Base-by-base conservation (phyloP, 2,888 invertebrate species). In the Hirtodrosophila duncani region DNA sequence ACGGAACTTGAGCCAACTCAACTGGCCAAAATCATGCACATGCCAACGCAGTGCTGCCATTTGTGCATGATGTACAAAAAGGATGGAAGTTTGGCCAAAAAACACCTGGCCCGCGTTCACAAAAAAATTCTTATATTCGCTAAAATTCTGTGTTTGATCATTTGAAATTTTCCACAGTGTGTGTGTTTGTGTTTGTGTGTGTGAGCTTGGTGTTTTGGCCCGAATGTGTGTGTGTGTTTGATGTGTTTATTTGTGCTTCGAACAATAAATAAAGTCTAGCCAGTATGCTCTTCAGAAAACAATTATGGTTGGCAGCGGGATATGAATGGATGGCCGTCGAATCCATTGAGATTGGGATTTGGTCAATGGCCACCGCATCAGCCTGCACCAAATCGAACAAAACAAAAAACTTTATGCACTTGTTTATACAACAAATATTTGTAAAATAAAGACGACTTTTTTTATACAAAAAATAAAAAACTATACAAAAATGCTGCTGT, bases 201-300 rank as follows among this genome's bases (percentile, higher is more conserved):
- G 7, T 17, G 11, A 30, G n/a, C n/a, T n/a, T n/a, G n/a, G 21
- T 27, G 14, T 20, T 26, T 26, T 21, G 16, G 9, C 11, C 16
- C 23, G 9, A 10, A 26, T 53, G 24, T 46, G 36, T 45, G 48
- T 42, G 4, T 23, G 34, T 23, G 31, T 29, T 33, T 39, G 38
- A 31, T 42, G 4, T 23, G 34, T 23, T 27, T 29, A 30, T 39
- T 34, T 34, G 58, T 46, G 48, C 37, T 18, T 13, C 55, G 31
- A 56, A 72, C 74, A 72, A 72, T 80, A 72, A 72, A 72, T 72
- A 72, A 69, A 80, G 72, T 72, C 72, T 72, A 78, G 72, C 81
- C 72, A 33, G 18, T 43, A 51, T 52, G 50, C 67, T 63, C 81
- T 72, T 68, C 67, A 63, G 55, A 67, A 71, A 71, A 79, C 77